phyloP scores from a whole-genome alignment of 2,888 invertebrate genomes.

The Invenusta paracnida region DNA sequence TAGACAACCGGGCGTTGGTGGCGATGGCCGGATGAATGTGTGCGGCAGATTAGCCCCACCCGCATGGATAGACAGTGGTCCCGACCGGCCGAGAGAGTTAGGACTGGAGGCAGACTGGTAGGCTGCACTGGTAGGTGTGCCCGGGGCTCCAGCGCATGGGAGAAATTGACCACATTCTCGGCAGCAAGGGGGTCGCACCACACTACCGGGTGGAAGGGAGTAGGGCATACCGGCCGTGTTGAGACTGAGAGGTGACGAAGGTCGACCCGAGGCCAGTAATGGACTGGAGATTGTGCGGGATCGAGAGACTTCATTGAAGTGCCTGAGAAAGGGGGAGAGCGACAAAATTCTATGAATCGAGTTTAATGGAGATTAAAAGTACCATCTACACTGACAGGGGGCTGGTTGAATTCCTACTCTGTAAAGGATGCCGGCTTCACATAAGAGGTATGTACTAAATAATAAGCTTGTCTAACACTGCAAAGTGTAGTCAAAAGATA shows the following conservation, averaged over 20 bases:
- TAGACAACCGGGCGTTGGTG: not conserved
- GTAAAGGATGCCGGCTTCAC: too few relatives aligned
- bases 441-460: too few relatives aligned
- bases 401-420: too few relatives aligned
- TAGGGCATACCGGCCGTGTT: not conserved
- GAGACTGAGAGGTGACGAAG: not conserved
- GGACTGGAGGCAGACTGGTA: not conserved
- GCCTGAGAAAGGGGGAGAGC: too few relatives aligned
- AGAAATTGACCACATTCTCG: not conserved
- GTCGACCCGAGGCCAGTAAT: not conserved
- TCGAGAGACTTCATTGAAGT: not conserved
- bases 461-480: too few relatives aligned
- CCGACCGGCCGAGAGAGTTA: not conserved
- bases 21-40: not conserved
- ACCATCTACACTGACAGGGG: too few relatives aligned
- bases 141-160: too few relatives aligned
- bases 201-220: too few relatives aligned
- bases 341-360: too few relatives aligned
- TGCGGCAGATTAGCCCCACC: not conserved
- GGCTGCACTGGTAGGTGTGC: not conserved
- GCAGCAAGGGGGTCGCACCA: too few relatives aligned
- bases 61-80: not conserved
- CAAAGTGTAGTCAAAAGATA: too few relatives aligned
- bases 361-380: too few relatives aligned
- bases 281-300: not conserved